A percentile compares a stretch with the other conserved stretches of the same genome.
phyloP scores from a whole-genome alignment of 1,140 invertebrate species.

The Hycleus phaleratus region DNA sequence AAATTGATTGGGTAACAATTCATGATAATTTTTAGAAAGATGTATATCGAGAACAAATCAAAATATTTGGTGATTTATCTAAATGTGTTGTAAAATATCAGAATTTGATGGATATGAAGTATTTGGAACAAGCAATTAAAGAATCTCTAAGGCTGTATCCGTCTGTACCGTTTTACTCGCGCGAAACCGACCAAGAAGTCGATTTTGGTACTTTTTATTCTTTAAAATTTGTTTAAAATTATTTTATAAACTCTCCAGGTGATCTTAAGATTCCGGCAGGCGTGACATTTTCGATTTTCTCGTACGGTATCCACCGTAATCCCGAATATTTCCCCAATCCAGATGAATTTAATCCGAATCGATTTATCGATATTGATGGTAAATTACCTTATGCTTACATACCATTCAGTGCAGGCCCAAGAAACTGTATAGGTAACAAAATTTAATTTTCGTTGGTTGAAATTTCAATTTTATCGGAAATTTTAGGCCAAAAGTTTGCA shows the following conservation, averaged over 20 bases:
- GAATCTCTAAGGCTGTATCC: conserved; percentile 54
- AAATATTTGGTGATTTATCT: background rate
- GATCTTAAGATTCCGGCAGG: background rate
- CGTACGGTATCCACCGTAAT: conserved; percentile 52
- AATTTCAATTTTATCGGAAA: background rate
- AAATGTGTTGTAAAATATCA: conserved; percentile 25
- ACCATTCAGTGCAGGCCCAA: conserved; percentile 50
- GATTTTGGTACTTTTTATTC: conserved; percentile 6
- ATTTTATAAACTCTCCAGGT: background rate
- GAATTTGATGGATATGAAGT: conserved; percentile 48
- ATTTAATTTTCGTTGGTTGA: no score
- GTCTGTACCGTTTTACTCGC: conserved; percentile 49
- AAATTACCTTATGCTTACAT: conserved; percentile 44
- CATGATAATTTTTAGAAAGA: background rate
- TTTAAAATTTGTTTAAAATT: background rate
- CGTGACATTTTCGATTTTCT: conserved; percentile 4
- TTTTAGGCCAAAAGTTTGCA: conserved; percentile 28
- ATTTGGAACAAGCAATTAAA: conserved; percentile 57
- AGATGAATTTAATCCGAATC: conserved; percentile 59
- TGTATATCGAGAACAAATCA: conserved; percentile 1
- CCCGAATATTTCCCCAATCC: conserved; percentile 54
- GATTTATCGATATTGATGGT: conserved; percentile 46
- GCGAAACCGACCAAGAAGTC: conserved; percentile 36
- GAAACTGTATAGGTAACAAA: conserved; percentile 49
- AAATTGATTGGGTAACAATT: background rate